Percentiles rank a stretch among this genome's conserved stretches.
These are phyloP conservation scores for Choristoneura fumiferana DNA, from an alignment of 1,140 invertebrate genomes.

Conservation along the genomic window DNA sequence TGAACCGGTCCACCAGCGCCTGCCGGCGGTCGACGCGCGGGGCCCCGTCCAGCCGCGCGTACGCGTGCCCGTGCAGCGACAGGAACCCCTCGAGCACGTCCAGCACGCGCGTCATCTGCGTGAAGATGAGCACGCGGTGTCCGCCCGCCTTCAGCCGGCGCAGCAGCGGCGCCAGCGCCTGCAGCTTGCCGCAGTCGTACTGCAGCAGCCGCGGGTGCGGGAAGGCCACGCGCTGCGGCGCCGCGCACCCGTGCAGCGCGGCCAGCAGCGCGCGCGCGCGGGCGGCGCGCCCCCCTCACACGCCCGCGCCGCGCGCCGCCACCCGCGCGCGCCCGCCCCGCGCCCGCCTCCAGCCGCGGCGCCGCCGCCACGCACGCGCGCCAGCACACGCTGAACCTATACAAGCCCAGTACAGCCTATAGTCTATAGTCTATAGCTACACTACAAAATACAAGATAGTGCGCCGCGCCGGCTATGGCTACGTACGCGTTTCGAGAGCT, in stretches of 20 bases:
- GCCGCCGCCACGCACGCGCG: constrained; percentile 27
- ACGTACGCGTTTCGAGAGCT: too few species aligned
- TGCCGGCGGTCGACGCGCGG: constrained; percentile 97
- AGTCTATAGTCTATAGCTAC: too few species aligned
- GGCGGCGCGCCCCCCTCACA: constrained; percentile 79
- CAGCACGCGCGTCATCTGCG: constrained; percentile 99
- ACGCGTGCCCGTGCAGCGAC: constrained; percentile 97
- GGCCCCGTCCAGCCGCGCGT: constrained; percentile 97
- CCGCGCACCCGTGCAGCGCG: constrained; percentile 69
- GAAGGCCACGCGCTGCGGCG: constrained; percentile 87
- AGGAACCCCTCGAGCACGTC: constrained; percentile 99
- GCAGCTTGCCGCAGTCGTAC: constrained; percentile 97
- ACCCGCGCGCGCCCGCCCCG: constrained; percentile 36
- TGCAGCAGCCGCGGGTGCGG: constrained; percentile 98
- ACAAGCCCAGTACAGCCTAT: too few species aligned
- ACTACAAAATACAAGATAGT: too few species aligned
- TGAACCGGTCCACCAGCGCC: constrained; percentile 98
- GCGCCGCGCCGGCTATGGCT: too few species aligned
- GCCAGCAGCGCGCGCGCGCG: constrained; percentile 81
- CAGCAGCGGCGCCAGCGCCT: constrained; percentile 90
- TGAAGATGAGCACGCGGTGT: constrained; percentile 98
- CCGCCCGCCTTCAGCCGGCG: constrained; percentile 89
- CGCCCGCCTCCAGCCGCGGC: constrained; percentile 32
- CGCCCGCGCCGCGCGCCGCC: constrained; percentile 19
- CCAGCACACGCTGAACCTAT: constrained; percentile 46